Base-by-base conservation (phyloP, 2,113 vertebrate species). In the Microtus pennsylvanicus region DNA sequence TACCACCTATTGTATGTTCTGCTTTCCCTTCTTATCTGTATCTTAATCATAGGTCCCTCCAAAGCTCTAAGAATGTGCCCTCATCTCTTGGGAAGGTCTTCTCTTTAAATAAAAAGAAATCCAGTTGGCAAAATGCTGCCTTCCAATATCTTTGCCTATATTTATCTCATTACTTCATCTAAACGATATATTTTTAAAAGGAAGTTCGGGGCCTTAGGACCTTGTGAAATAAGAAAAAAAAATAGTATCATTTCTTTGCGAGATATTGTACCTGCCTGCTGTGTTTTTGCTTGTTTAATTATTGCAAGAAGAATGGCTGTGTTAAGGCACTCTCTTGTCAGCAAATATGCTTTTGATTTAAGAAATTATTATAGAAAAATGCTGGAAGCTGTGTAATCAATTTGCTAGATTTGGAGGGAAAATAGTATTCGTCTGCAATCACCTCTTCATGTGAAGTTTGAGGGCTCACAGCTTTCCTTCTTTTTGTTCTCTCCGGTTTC, bases 341-440 rank as follows among this genome's bases (percentile, higher is more conserved):
- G 7, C 96, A 88, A 98, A 98, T 45, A 90, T 13, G 55, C 69
- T 95, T 98, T 97, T 97, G 85, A 94, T 97, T 97, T 81, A 52
- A 98, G 82, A 91, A 97, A 98, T 97, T 95, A 67, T 83, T 90
- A 3, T 58, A 94, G 94, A 94, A 97, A 97, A 97, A 74, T 78
- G 69, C 94, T 80, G 75, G 94, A 95, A 97, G 95, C 58, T 88
- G 92, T 93, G 33, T 0, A 87, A 96, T 92, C 96, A 96, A 85
- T 88, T 89, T 91, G 78, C 52, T 47, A 80, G 95, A 91, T 96
- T 97, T 97, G 92, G 93, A 82, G 42, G 30, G 83, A 82, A 87
- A 96, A 97, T 45, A 86, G 69, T 45, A 22, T 89, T 87, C 75
- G 76, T 76, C 95, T 96, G 96, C 91, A 97, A 97, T 98, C 97